Evolutionary conservation across 2,113 vertebrate genomes (phyloP).

Genomic region (Lepus timidus): DNA sequence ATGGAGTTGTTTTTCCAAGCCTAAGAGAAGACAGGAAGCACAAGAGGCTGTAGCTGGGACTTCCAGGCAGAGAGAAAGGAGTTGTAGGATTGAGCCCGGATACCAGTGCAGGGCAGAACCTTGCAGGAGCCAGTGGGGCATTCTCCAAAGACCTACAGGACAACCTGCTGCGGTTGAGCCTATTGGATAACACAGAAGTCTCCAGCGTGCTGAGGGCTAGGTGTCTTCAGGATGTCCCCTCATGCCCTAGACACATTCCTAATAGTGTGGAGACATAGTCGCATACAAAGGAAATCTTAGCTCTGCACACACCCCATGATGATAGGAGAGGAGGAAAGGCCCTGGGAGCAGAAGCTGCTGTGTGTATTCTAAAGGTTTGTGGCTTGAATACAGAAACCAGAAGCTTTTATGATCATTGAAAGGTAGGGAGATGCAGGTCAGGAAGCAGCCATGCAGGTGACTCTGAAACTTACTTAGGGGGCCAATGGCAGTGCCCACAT

Average conservation of each 20-base stretch:
- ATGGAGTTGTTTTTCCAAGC: background rate
- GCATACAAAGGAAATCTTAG: background rate
- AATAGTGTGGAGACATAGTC: background rate
- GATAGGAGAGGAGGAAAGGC: background rate
- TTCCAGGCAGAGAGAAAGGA: background rate
- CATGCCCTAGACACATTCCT: too few relatives aligned
- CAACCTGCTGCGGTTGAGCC: accelerated
- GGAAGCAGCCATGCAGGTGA: background rate
- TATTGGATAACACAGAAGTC: background rate
- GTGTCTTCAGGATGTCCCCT: too few relatives aligned
- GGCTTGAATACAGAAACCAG: background rate
- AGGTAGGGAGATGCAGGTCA: background rate
- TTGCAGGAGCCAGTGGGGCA: background rate
- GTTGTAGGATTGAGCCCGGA: background rate
- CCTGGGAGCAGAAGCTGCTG: background rate
- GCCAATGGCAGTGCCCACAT: too few relatives aligned
- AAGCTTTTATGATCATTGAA: background rate
- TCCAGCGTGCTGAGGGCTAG: background rate
- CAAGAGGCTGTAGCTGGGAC: background rate
- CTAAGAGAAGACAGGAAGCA: background rate
- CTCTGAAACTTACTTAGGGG: background rate
- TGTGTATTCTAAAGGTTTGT: background rate
- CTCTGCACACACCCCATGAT: background rate
- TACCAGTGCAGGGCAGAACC: background rate
- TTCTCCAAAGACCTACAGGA: background rate